Evolutionary conservation across 2,888 invertebrate species (phyloP), one percentile per base, ranked within the genome.

Genomic region (Pasiphila rectangulata): DNA sequence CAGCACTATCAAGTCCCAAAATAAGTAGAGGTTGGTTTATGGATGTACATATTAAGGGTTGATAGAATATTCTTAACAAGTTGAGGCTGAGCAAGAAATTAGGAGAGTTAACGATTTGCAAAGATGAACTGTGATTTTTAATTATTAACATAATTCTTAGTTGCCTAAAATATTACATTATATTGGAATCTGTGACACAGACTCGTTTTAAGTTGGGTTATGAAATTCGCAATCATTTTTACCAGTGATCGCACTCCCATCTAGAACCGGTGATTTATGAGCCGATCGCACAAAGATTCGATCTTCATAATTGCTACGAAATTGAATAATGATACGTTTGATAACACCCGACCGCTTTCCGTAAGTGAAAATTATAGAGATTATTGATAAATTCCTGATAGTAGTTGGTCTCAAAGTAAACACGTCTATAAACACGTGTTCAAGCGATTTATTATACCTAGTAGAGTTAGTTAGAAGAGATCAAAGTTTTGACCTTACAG

Each of bases 271-370:
- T 64, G 64, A 71, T 69, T 69, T 69, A 70, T 64, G 58, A 53
- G 56, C 55, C 56, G 56, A 62, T 62, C 57, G 61, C 54, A 64
- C 59, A 47, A 52, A 63, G 67, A 70, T 68, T 56, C 57, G 56
- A 66, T 64, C 61, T 48, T 65, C 59, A 67, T 72, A 75, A 72
- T 72, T 71, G 65, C 61, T 61, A 62, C 67, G 63, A 72, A 74
- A 75, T 73, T 75, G 69, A 72, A 72, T 50, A 50, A 50, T 46
- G 37, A 45, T 42, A 45, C 10, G 34, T 46, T 40, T 67, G 67
- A 73, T 72, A 69, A 67, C 62, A 62, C 59, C 49, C 49, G 51
- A 60, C 60, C 56, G 57, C 57, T 63, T 55, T 56, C 39, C 51
- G 48, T 45, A 35, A 47, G 58, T 58, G 55, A 57, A 69, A 64